Percentiles rank a stretch among this genome's conserved stretches.
Evolutionary conservation across 2,797 vertebrate genomes (phyloP).

Genomic region (Hydrocynus forskahlii): DNA sequence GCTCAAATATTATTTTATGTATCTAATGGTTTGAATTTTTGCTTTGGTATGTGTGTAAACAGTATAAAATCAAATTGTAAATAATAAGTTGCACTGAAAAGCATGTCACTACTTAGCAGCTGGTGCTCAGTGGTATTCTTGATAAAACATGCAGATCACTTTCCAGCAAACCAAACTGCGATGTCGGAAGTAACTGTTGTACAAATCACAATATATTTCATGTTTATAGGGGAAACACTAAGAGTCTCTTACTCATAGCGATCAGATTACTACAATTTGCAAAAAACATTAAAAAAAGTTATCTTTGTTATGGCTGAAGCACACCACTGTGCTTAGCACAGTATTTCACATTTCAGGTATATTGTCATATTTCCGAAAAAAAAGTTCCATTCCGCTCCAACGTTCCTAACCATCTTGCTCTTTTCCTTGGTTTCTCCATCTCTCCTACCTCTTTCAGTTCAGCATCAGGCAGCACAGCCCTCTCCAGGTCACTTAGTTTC

Average conservation of each 20-base stretch:
- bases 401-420: not conserved
- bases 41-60: too few relatives aligned
- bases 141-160: too few relatives aligned
- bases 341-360: not conserved
- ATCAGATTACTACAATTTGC: not conserved
- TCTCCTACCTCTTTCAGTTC: constrained; percentile 86
- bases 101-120: too few relatives aligned
- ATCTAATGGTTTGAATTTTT: too few relatives aligned
- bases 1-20: too few relatives aligned
- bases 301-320: not conserved
- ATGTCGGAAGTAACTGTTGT: too few relatives aligned
- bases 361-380: not conserved
- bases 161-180: too few relatives aligned
- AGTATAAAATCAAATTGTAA: too few relatives aligned
- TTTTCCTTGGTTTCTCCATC: not conserved
- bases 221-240: not conserved
- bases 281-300: not conserved
- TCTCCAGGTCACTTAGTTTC: constrained; percentile 90
- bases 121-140: too few relatives aligned
- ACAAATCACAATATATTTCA: not conserved
- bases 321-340: not conserved
- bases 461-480: constrained; percentile 78
- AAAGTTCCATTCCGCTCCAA: not conserved
- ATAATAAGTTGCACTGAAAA: too few relatives aligned
- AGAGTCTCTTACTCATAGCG: not conserved